Base-by-base conservation (phyloP, 2,797 vertebrate genomes). In the Kryptolebias ocellatus region DNA sequence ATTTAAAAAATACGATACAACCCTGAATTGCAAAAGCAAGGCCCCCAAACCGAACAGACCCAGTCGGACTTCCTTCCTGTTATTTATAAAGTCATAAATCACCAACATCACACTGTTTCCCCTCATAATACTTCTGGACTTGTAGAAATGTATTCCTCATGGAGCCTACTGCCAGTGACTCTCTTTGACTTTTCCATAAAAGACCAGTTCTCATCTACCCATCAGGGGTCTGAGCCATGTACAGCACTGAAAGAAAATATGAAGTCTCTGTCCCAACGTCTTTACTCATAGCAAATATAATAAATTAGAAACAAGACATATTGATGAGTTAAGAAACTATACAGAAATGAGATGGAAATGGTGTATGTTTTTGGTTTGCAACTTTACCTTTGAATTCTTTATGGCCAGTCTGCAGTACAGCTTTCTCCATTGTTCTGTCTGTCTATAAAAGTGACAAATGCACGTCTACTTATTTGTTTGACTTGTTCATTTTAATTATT, bases 1-100 rank as follows among this genome's bases (percentile, higher is more conserved):
- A 60, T 78, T 70, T 67, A 39, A 73, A 57, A 44, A 60, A 27
- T 67, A 55, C 24, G 47, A 50, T 42, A n/a, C 17, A 29, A 47
- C 4, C 60, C 24, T 7, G 4, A 51, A 53, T 27, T 16, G 17
- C 15, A 61, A 14, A 56, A 14, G 37, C 46, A 39, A 34, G 58
- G 73, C 56, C 51, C 28, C 27, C 1, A 34, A 73, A 76, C 72
- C 18, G n/a, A 80, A 80, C 72, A 62, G 65, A 8, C 67, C 46
- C 11, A 29, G 60, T 83, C 76, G 72, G 78, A 81, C 69, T 85
- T 81, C 59, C 83, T 88, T 90, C 80, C 84, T 85, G 76, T 87
- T 84, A 72, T 88, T 86, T 86, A 79, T 76, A 79, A 81, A 87
- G 70, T 71, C 76, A 82, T 70, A 86, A 88, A 87, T 85, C 80